Evolutionary conservation across 2,797 vertebrate genomes (phyloP).

Genomic region (Semaprochilodus insignis): DNA sequence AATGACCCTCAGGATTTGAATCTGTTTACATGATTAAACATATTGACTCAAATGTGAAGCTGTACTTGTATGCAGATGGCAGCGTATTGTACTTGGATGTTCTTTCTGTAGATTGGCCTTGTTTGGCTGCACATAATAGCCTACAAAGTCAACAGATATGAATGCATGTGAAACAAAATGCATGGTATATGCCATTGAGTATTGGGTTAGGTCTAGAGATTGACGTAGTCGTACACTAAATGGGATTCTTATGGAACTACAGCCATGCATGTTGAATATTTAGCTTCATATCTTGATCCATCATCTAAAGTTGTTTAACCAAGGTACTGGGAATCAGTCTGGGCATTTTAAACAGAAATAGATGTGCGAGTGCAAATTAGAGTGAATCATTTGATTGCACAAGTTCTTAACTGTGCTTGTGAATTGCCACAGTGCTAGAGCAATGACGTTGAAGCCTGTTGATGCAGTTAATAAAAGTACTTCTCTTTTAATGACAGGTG

Average conservation of each 20-base stretch:
- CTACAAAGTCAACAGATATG: neutral
- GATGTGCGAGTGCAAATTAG: neutral
- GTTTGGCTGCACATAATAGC: neutral
- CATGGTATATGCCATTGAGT: neutral
- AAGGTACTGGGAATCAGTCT: conserved; percentile 2
- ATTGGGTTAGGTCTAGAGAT: neutral
- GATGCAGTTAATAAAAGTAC: conserved; percentile 18
- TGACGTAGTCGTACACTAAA: neutral
- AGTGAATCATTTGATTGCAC: neutral
- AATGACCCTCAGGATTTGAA: neutral
- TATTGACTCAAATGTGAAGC: neutral
- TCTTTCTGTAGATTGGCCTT: neutral
- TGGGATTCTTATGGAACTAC: neutral
- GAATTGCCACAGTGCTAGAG: neutral
- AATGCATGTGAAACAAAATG: neutral
- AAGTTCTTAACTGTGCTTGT: neutral
- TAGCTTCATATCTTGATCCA: neutral
- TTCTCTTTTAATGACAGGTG: conserved; percentile 28
- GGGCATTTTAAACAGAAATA: conserved; percentile 21
- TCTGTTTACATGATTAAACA: neutral
- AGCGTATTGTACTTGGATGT: neutral
- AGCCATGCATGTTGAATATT: neutral
- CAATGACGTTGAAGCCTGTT: neutral
- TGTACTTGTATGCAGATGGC: neutral
- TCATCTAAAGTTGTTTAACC: neutral